These are phyloP conservation scores for Platichthys flesus DNA, from an alignment of 2,113 vertebrate species.

Conservation along the genomic window DNA sequence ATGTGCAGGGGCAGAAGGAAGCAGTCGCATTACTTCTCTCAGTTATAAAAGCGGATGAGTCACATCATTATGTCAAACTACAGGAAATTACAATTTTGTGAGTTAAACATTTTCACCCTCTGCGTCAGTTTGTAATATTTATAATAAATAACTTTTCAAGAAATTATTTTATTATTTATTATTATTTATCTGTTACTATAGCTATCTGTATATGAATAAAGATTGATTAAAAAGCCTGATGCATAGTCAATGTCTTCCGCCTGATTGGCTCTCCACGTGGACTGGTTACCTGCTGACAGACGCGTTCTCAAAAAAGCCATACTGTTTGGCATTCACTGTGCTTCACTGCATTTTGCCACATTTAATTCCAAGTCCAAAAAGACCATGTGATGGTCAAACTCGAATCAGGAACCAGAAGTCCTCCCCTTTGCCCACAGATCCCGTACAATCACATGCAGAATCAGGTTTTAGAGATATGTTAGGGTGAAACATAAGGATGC, in stretches of 20 bases:
- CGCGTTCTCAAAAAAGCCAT: too few relatives aligned
- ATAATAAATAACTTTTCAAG: not conserved
- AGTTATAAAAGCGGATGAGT: not conserved
- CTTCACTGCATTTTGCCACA: too few relatives aligned
- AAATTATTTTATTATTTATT: not conserved
- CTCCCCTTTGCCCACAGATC: not conserved
- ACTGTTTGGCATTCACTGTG: too few relatives aligned
- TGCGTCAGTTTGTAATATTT: not conserved
- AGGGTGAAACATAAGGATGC: not conserved
- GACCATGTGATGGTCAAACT: too few relatives aligned
- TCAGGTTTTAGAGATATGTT: not conserved
- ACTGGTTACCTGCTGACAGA: too few relatives aligned
- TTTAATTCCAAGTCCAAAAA: too few relatives aligned
- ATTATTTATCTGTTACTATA: too few relatives aligned
- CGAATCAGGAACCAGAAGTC: not conserved
- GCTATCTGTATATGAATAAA: too few relatives aligned
- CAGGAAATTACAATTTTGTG: not conserved
- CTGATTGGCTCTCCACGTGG: too few relatives aligned
- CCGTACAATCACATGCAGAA: not conserved
- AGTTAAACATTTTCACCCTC: not conserved
- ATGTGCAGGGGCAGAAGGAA: not conserved
- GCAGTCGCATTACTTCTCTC: not conserved
- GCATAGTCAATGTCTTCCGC: too few relatives aligned
- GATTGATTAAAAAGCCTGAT: too few relatives aligned
- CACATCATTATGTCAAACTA: constrained; percentile 7